Conservation (phyloP, 2,888 invertebrate genomes). For the Omphaloscelis lunosa region DNA sequence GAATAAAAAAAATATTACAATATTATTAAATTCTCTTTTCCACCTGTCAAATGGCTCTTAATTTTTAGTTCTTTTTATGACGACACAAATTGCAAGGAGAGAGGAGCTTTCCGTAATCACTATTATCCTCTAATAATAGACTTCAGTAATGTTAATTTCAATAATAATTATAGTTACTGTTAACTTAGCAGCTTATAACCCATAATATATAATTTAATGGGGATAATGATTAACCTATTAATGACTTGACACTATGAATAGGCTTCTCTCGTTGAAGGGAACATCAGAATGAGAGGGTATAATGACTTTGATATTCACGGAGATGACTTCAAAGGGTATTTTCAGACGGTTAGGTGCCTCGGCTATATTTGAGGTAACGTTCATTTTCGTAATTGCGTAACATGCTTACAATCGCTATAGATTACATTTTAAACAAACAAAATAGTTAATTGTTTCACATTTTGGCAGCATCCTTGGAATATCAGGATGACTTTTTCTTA, state of each 20-base stretch:
- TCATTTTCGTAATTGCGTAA: background rate
- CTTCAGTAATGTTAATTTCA: background rate
- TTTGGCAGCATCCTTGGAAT: background rate
- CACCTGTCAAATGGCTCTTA: background rate
- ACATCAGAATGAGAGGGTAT: constrained; percentile 31
- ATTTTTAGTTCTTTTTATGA: background rate
- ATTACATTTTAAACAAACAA: background rate
- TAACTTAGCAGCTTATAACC: constrained; percentile 18
- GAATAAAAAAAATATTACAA: background rate
- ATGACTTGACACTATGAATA: constrained; percentile 26
- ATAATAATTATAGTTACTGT: background rate
- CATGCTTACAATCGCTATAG: background rate
- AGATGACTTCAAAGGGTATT: constrained; percentile 26
- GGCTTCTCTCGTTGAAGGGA: constrained; percentile 10
- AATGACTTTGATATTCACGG: constrained; percentile 27
- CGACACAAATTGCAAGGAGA: background rate
- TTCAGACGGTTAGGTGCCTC: background rate
- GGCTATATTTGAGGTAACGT: background rate
- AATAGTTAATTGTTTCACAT: background rate
- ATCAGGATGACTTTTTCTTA: background rate
- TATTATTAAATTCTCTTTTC: background rate
- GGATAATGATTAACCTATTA: constrained; percentile 39
- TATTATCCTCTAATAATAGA: background rate
- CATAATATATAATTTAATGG: constrained; percentile 18
- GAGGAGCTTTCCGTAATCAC: background rate